A percentile compares a stretch with the other conserved stretches of the same genome.
Evolutionary conservation across 2,888 invertebrate genomes (phyloP).

Genomic region (Epirrhoe tristata): DNA sequence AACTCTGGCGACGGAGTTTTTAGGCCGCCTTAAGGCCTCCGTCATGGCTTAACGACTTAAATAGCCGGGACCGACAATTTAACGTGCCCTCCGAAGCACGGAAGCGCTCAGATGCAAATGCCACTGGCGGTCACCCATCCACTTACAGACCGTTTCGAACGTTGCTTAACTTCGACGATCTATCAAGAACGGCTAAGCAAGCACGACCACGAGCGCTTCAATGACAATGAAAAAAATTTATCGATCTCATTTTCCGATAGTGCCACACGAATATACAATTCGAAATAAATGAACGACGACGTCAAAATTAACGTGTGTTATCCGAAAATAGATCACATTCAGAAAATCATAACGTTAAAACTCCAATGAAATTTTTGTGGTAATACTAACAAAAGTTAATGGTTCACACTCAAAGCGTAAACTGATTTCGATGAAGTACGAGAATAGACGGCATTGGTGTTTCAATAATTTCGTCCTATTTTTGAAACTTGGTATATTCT

Average conservation of each 20-base stretch:
- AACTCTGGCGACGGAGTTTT: no score
- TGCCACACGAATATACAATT: constrained; percentile 19
- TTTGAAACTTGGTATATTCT: no score
- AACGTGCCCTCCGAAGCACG: no score
- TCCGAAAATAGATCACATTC: constrained; percentile 33
- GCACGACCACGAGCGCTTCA: no score
- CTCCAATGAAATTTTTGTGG: constrained; percentile 14
- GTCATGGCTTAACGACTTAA: no score
- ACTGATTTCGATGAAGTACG: constrained; percentile 1
- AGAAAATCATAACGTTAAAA: constrained; percentile 31
- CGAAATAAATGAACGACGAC: constrained; percentile 23
- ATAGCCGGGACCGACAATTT: no score
- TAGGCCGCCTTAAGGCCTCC: no score
- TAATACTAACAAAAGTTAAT: not conserved
- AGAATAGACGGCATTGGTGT: constrained; percentile 4
- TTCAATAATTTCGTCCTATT: not conserved
- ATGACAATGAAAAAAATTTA: not conserved
- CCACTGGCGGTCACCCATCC: no score
- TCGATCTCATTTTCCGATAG: constrained; percentile 18
- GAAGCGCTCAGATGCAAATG: no score
- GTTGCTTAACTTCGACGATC: no score
- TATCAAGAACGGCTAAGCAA: no score
- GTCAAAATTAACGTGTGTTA: constrained; percentile 28
- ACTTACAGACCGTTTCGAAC: no score
- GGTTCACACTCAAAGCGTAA: not conserved